These are phyloP conservation scores for Acleris emargana DNA, from an alignment of 2,888 invertebrate genomes.

Conservation along the genomic window DNA sequence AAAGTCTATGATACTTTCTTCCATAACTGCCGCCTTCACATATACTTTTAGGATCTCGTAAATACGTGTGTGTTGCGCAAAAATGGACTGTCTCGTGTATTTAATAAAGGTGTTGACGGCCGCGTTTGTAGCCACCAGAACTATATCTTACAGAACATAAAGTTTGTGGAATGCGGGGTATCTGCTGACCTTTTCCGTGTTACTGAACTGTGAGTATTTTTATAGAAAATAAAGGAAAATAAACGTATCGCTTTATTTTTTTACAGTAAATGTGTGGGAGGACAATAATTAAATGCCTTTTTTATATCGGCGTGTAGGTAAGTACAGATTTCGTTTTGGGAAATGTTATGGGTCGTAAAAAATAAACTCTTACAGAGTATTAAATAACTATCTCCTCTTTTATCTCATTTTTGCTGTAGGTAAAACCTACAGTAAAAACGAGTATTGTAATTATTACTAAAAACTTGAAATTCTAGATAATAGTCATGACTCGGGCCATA, in stretches of 20 bases:
- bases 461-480: too few species aligned
- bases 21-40: slow-evolving; percentile 23
- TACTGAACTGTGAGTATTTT: slow-evolving; percentile 30
- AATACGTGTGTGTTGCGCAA: slow-evolving; percentile 2
- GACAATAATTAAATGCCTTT: not conserved
- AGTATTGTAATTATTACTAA: too few species aligned
- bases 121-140: slow-evolving; percentile 6
- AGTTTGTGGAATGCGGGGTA: slow-evolving; percentile 32
- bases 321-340: not conserved
- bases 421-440: too few species aligned
- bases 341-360: not conserved
- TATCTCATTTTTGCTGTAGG: too few species aligned
- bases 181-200: slow-evolving; percentile 29
- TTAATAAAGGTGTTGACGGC: not conserved
- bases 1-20: slow-evolving; percentile 21
- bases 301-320: not conserved
- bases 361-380: too few species aligned
- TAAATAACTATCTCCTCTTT: too few species aligned
- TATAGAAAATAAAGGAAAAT: slow-evolving; percentile 31
- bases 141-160: slow-evolving; percentile 32
- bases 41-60: slow-evolving; percentile 10
- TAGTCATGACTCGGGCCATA: too few species aligned
- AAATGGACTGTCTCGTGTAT: slow-evolving; percentile 1
- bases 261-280: slow-evolving; percentile 1
- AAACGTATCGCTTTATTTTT: slow-evolving; percentile 13